Base-by-base conservation (phyloP, 2,797 vertebrate species). In the Gymnopithys bicolor region DNA sequence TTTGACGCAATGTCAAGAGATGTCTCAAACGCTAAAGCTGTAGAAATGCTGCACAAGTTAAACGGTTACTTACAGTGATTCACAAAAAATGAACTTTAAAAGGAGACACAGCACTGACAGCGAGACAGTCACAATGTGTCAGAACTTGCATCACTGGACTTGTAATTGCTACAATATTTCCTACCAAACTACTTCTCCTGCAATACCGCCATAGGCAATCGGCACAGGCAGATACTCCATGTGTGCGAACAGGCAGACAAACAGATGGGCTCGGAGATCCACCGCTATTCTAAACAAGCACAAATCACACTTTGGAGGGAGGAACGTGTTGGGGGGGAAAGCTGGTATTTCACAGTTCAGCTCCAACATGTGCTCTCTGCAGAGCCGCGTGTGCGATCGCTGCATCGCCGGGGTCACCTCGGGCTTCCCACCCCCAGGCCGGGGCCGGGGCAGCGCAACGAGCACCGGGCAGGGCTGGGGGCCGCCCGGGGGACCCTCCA, bases 121-220 rank as follows among this genome's bases (percentile, higher is more conserved):
- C 73, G 22, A 79, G 79, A 59, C 51, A 62, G 51, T 46, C 94
- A 74, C 10, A 78, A 75, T 3, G 88, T 30, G 83, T 91, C 82
- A 70, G 63, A 80, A 86, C 87, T 87, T 78, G 82, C 87, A 95
- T 91, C 94, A 91, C 93, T 10, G 90, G 91, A 73, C 94, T 52
- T 86, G 6, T 75, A 78, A 88, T 63, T 91, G 88, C 85, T 55
- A 45, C 88, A 84, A 24, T 75, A 91, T 94, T 96, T 95, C 95
- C 90, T 59, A 93, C 64, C 87, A 53, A 74, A 25, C 43, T 37
- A 4, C 69, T 74, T 43, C 32, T 10, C 21, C 89, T 11, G 90
- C 71, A 69, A 55, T 28, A 91, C 71, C 4, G 93, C 89, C 91
- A 68, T 4, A 16, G 82, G 88, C 88, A 59, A 84, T 19, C 91